phyloP scores from a whole-genome alignment of 2,888 invertebrate species.

The Exocentrus adspersus region DNA sequence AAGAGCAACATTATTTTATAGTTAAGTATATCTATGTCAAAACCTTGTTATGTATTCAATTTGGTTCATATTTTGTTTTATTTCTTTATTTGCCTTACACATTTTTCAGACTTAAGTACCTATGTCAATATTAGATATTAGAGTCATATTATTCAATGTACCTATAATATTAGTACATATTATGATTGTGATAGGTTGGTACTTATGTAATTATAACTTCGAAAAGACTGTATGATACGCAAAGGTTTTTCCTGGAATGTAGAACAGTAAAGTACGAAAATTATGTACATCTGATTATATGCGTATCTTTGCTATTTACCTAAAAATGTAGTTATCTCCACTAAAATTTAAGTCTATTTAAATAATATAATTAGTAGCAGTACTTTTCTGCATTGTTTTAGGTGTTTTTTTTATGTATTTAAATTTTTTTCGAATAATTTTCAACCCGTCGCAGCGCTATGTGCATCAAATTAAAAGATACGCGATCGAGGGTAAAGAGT shows the following conservation, averaged over 20 bases:
- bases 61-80: not conserved
- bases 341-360: too few relatives aligned
- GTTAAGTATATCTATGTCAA: not conserved
- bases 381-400: too few relatives aligned
- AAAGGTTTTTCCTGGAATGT: not conserved
- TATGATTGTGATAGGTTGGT: conserved; percentile 1
- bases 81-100: conserved; percentile 8
- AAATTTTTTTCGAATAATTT: too few relatives aligned
- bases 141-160: conserved; percentile 7
- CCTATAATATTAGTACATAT: conserved; percentile 3
- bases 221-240: not conserved
- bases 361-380: too few relatives aligned
- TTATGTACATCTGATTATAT: not conserved
- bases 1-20: too few relatives aligned
- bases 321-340: too few relatives aligned
- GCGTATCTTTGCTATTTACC: too few relatives aligned
- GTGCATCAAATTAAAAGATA: too few relatives aligned
- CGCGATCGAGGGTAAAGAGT: too few relatives aligned
- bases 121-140: not conserved
- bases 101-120: conserved; percentile 1
- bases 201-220: not conserved
- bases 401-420: too few relatives aligned
- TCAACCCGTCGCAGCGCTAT: too few relatives aligned
- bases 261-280: not conserved
- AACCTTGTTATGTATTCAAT: not conserved